Evolutionary conservation across 2,888 invertebrate genomes (phyloP).

Genomic region (Diaperis boleti): DNA sequence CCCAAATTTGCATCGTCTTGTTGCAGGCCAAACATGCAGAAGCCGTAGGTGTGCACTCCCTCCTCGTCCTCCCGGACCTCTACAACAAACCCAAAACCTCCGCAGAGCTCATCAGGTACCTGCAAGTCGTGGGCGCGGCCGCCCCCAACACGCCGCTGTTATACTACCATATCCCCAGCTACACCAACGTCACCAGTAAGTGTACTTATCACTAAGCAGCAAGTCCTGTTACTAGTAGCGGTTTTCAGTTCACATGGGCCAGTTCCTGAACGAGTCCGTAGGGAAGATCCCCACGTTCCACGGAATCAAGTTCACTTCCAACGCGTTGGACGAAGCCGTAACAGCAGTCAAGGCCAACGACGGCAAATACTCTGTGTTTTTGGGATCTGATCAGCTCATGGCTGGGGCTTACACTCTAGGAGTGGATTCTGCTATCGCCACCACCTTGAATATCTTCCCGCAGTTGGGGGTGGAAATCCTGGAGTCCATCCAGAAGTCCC

Average conservation of each 20-base stretch:
- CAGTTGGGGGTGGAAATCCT: slow-evolving; percentile 71
- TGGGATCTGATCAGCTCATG: slow-evolving; percentile 78
- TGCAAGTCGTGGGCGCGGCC: slow-evolving; percentile 75
- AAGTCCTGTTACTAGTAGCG: background rate
- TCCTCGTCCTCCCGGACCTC: slow-evolving; percentile 81
- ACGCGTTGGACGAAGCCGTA: slow-evolving; percentile 76
- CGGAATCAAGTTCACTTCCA: slow-evolving; percentile 87
- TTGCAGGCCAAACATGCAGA: slow-evolving; percentile 78
- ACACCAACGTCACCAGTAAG: slow-evolving; percentile 80
- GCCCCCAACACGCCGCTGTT: slow-evolving; percentile 83
- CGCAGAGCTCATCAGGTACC: slow-evolving; percentile 74
- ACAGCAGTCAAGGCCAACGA: slow-evolving; percentile 65
- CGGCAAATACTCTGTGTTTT: slow-evolving; percentile 71
- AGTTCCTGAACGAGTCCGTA: slow-evolving; percentile 74
- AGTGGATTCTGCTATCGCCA: slow-evolving; percentile 79
- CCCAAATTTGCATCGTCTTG: background rate
- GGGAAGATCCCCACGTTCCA: slow-evolving; percentile 78
- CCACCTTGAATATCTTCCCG: slow-evolving; percentile 77
- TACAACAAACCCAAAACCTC: slow-evolving; percentile 78
- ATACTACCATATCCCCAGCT: slow-evolving; percentile 85
- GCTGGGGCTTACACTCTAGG: slow-evolving; percentile 77
- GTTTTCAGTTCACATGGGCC: slow-evolving; percentile 79
- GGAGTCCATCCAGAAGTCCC: slow-evolving; percentile 66
- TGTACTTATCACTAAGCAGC: too few species aligned
- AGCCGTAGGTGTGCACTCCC: slow-evolving; percentile 73